Evolutionary conservation across 2,888 invertebrate genomes (phyloP), one percentile per base, ranked within the genome.

Genomic region (Spodoptera exigua): DNA sequence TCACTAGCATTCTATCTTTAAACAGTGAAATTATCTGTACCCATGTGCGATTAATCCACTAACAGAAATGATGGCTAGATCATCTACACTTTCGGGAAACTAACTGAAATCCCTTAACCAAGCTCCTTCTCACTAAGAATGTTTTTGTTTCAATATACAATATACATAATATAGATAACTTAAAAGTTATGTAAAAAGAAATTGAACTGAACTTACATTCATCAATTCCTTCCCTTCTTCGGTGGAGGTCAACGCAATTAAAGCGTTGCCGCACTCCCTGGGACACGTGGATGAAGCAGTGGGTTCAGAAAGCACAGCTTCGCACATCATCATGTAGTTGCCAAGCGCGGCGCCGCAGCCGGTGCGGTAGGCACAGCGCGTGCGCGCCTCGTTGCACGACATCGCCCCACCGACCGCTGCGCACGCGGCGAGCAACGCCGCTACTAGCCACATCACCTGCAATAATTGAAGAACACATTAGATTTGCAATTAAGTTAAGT

Each of bases 281-380:
- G 97, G 96, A 83, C 98, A 98, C 66, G 85, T 83, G 74, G 80
- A 92, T 3, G 51, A 11, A 12, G 46, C 40, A 78, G 86, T 94
- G 35, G 90, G 95, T 27, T 96, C 95, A 44, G 96, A 95, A 35
- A 97, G 93, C 34, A 96, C 96, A 4, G 95, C 95, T 9, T 96
- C 95, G 84, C 98, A 98, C 76, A 96, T 95, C 67, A 96, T 89
- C 87, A 97, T 94, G 91, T 97, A 98, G 89, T 96, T 96, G 86
- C 96, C 96, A 58, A 97, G 95, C 11, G 97, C 97, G 81, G 95
- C 95, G 37, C 97, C 96, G 87, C 98, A 98, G 68, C 97, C 97
- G 32, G 95, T 95, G 70, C 97, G 95, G 85, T 96, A 96, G 11
- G 96, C 96, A 90, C 98, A 98, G 80, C 96, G 96, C 73, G 96